Evolutionary conservation across 2,797 vertebrate species (phyloP).

Genomic region (Salmo trutta): DNA sequence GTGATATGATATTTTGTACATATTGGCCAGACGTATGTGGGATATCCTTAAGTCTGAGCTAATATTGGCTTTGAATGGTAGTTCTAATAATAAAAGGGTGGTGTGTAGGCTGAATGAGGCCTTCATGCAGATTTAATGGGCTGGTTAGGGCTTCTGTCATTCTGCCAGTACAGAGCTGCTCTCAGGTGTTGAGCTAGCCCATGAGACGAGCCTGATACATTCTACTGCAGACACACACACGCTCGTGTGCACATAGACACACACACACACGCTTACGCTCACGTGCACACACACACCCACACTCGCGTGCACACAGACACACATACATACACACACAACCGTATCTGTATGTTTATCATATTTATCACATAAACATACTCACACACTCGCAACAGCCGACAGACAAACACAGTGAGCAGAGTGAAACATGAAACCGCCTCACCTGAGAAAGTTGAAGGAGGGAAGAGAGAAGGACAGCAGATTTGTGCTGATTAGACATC

Average conservation of each 20-base stretch:
- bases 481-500: too few species aligned
- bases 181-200: slow-evolving; percentile 3
- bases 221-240: not conserved
- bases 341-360: not conserved
- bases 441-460: not conserved
- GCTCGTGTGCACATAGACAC: not conserved
- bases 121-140: slow-evolving; percentile 37
- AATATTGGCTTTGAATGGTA: not conserved
- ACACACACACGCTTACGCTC: not conserved
- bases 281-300: not conserved
- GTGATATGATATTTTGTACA: too few species aligned
- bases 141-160: slow-evolving; percentile 10
- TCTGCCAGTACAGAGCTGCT: not conserved
- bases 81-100: not conserved
- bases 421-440: not conserved
- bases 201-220: slow-evolving; percentile 17
- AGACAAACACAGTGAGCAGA: not conserved
- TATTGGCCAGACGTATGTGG: not conserved
- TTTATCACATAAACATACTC: not conserved
- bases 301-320: not conserved
- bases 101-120: slow-evolving; percentile 7
- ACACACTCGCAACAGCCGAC: slow-evolving; percentile 2
- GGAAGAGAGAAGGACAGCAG: not conserved
- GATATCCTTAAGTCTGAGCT: not conserved
- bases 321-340: slow-evolving; percentile 1